Conservation (phyloP, 2,113 vertebrate genomes). For the Seriola aureovittata region DNA sequence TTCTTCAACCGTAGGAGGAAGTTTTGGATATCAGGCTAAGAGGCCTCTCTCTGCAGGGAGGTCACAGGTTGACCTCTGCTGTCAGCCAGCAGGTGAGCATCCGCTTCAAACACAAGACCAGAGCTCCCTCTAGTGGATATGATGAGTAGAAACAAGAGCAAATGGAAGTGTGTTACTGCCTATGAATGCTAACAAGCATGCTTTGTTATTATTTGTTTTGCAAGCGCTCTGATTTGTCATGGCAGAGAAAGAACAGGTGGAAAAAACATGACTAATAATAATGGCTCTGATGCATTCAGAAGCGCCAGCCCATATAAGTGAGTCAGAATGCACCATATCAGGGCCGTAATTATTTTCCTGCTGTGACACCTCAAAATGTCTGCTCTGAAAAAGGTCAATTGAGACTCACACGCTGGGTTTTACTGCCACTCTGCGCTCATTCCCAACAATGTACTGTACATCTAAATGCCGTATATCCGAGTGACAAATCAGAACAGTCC, state of each 20-base stretch:
- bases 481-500: too few relatives aligned
- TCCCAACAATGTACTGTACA: too few relatives aligned
- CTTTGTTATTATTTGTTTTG: background rate
- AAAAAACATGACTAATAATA: background rate
- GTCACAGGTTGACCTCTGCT: slow-evolving; percentile 50
- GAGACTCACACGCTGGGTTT: too few relatives aligned
- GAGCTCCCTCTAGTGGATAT: slow-evolving; percentile 46
- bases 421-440: too few relatives aligned
- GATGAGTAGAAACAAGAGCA: background rate
- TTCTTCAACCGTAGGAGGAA: background rate
- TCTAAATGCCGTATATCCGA: too few relatives aligned
- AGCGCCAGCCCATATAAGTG: too few relatives aligned
- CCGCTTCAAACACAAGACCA: background rate
- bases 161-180: background rate
- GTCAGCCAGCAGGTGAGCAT: slow-evolving; percentile 1
- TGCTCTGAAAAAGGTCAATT: too few relatives aligned
- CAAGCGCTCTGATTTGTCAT: too few relatives aligned
- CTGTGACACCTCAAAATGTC: too few relatives aligned
- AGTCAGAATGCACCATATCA: too few relatives aligned
- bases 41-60: background rate
- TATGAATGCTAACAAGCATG: background rate
- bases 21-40: background rate
- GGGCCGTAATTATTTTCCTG: too few relatives aligned
- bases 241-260: background rate
- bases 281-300: background rate